Conservation (phyloP, 2,113 vertebrate species). For the Vulpes ferrilata region DNA sequence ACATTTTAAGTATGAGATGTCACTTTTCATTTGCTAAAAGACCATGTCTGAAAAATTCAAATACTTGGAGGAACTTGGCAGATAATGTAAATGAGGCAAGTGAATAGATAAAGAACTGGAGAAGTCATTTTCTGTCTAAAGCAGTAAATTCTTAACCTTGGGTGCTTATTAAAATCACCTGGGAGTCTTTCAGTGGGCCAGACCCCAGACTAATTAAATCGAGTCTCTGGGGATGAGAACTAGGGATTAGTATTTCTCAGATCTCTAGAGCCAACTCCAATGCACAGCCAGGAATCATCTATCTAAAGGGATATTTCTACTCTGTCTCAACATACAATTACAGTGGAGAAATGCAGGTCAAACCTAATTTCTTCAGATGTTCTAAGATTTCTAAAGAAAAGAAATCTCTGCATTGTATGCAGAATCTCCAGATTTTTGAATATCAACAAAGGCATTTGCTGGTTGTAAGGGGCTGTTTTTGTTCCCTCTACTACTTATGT, state of each 20-base stretch:
- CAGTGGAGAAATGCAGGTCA: not conserved
- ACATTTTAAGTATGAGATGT: not conserved
- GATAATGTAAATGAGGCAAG: not conserved
- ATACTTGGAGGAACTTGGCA: not conserved
- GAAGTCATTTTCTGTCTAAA: not conserved
- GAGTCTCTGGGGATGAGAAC: not conserved
- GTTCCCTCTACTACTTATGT: not conserved
- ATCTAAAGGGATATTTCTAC: not conserved
- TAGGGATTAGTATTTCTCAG: not conserved
- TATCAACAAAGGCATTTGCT: not conserved
- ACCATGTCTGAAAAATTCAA: not conserved
- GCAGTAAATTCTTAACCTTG: not conserved
- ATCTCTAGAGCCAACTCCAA: not conserved
- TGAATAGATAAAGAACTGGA: not conserved
- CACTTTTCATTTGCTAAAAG: not conserved
- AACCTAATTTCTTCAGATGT: not conserved
- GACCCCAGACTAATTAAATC: not conserved
- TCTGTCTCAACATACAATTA: not conserved
- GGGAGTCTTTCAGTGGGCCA: not conserved
- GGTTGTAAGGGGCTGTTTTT: not conserved
- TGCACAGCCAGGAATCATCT: not conserved
- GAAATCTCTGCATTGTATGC: not conserved
- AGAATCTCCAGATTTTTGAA: not conserved
- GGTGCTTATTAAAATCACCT: not conserved
- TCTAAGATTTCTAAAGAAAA: constrained; percentile 3